Conservation (phyloP, 2,797 vertebrate genomes). For the Argentina silus region DNA sequence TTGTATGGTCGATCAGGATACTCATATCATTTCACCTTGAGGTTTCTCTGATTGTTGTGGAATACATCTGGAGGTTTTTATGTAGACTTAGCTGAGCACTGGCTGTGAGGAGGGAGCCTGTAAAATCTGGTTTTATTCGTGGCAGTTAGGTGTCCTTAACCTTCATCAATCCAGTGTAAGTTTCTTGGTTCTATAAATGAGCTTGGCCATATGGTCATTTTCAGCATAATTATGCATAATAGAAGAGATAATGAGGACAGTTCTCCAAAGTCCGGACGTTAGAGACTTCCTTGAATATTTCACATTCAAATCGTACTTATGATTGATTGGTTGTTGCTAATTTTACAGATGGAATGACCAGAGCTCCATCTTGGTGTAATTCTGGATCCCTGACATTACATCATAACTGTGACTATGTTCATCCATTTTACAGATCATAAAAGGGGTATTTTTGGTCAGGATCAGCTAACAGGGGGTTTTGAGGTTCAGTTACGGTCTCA, state of each 20-base stretch:
- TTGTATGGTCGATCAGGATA: slow-evolving; percentile 50
- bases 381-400: background rate
- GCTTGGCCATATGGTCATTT: slow-evolving; percentile 10
- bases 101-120: background rate
- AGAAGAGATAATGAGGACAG: background rate
- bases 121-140: background rate
- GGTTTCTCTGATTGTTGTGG: slow-evolving; percentile 49
- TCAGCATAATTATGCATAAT: slow-evolving; percentile 8
- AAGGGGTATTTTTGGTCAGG: no score
- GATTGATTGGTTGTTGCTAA: background rate
- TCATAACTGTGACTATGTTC: no score
- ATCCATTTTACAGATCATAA: no score
- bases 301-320: background rate
- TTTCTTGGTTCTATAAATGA: slow-evolving; percentile 43
- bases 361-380: background rate
- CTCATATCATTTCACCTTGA: slow-evolving; percentile 65
- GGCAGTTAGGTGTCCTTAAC: slow-evolving; percentile 27
- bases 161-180: slow-evolving; percentile 43
- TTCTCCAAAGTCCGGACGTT: background rate
- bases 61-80: background rate
- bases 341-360: background rate
- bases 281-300: background rate
- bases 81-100: background rate
- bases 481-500: background rate
- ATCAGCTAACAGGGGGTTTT: no score